Conservation (phyloP, 1,140 invertebrate species). For the Physella acuta region DNA sequence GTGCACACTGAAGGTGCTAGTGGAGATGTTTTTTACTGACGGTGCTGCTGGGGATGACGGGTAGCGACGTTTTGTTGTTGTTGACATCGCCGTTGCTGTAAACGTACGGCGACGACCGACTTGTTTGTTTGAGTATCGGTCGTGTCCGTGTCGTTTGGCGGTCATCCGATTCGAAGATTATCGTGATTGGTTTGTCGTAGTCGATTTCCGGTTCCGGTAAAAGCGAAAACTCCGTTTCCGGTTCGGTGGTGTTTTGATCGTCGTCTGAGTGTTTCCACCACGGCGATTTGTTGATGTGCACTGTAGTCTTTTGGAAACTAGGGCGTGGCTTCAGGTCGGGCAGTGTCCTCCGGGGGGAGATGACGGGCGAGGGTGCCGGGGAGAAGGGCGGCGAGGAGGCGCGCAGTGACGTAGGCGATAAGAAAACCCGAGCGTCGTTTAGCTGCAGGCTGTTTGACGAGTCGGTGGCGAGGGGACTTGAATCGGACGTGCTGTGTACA, state of each 20-base stretch:
- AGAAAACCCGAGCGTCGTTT: not conserved
- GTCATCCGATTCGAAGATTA: not conserved
- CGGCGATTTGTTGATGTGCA: no score
- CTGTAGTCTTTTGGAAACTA: no score
- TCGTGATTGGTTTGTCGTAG: not conserved
- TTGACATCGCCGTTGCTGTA: not conserved
- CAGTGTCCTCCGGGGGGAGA: not conserved
- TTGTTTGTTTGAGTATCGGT: not conserved
- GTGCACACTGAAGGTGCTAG: no score
- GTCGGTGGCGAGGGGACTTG: not conserved
- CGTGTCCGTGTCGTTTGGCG: not conserved
- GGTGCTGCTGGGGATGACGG: no score
- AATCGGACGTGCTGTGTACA: not conserved
- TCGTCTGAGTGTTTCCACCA: no score
- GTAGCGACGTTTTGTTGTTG: no score
- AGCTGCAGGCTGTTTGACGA: not conserved
- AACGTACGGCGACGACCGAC: no score
- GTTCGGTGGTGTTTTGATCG: no score
- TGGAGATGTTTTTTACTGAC: no score
- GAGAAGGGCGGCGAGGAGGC: not conserved
- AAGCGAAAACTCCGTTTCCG: no score
- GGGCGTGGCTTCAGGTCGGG: no score
- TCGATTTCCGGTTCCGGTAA: not conserved
- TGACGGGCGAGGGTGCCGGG: not conserved
- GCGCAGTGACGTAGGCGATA: not conserved